phyloP scores from a whole-genome alignment of 2,797 vertebrate species.

The Chlorospingus semifuscus region DNA sequence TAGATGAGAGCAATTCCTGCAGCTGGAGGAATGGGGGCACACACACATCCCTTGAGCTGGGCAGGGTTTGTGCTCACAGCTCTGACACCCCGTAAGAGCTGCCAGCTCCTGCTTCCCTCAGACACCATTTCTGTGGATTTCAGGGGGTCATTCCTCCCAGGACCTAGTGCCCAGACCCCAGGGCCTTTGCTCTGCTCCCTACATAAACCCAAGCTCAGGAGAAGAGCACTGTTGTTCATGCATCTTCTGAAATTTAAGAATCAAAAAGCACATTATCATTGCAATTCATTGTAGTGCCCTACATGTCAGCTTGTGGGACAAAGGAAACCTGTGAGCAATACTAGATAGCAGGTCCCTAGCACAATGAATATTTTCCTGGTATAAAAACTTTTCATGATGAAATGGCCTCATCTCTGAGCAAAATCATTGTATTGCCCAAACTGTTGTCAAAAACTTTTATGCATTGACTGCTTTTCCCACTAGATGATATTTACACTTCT shows the following conservation, averaged over 20 bases:
- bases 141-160: not conserved
- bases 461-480: slow-evolving; percentile 41
- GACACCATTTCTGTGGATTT: not conserved
- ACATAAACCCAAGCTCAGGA: not conserved
- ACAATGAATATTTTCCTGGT: slow-evolving; percentile 30
- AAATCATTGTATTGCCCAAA: slow-evolving; percentile 30
- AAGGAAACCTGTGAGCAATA: slow-evolving; percentile 6
- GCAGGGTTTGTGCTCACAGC: not conserved
- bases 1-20: not conserved
- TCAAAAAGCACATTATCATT: not conserved
- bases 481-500: slow-evolving; percentile 46
- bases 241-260: not conserved
- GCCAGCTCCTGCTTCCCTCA: not conserved
- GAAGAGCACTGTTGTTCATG: not conserved
- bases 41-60: not conserved
- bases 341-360: not conserved
- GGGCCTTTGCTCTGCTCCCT: not conserved
- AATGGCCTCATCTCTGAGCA: slow-evolving; percentile 16
- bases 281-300: not conserved
- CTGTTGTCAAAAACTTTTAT: slow-evolving; percentile 56
- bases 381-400: slow-evolving; percentile 19
- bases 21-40: not conserved
- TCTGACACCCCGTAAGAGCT: not conserved
- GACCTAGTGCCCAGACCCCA: not conserved
- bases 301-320: not conserved